phyloP scores from a whole-genome alignment of 1,140 invertebrate species.

The Ctenoplectra terminalis region DNA sequence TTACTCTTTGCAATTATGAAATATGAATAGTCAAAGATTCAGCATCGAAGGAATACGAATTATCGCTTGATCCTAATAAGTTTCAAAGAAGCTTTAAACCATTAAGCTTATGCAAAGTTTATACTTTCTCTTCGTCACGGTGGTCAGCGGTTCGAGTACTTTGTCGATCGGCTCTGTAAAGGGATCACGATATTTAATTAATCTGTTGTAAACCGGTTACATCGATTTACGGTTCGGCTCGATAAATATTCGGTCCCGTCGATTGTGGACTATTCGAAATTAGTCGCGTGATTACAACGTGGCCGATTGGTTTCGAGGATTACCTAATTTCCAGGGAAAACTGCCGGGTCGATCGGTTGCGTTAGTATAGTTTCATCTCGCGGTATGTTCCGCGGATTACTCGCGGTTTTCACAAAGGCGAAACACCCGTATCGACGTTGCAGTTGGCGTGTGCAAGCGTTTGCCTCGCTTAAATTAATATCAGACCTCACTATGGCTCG shows the following conservation, averaged over 20 bases:
- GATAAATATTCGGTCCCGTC: neutral
- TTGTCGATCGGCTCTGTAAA: neutral
- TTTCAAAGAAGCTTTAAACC: neutral
- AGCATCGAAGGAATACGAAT: too few species aligned
- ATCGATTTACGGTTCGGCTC: neutral
- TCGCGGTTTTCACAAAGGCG: neutral
- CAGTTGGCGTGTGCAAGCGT: too few species aligned
- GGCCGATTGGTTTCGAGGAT: constrained; percentile 17
- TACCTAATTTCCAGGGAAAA: constrained; percentile 7
- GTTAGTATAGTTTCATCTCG: neutral
- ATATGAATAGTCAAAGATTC: too few species aligned
- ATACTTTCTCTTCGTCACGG: neutral
- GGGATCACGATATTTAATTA: constrained; percentile 26
- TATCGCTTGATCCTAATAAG: neutral
- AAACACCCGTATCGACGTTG: neutral
- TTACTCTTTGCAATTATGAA: too few species aligned
- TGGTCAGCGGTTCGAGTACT: neutral
- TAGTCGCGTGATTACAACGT: neutral
- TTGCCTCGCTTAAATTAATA: neutral
- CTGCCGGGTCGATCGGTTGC: neutral
- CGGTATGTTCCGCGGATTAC: neutral
- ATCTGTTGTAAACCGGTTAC: constrained; percentile 19
- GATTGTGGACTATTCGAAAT: constrained; percentile 1
- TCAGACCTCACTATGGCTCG: neutral
- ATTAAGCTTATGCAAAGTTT: neutral